Evolutionary conservation across 2,113 vertebrate species (phyloP).

Genomic region (Parus major): DNA sequence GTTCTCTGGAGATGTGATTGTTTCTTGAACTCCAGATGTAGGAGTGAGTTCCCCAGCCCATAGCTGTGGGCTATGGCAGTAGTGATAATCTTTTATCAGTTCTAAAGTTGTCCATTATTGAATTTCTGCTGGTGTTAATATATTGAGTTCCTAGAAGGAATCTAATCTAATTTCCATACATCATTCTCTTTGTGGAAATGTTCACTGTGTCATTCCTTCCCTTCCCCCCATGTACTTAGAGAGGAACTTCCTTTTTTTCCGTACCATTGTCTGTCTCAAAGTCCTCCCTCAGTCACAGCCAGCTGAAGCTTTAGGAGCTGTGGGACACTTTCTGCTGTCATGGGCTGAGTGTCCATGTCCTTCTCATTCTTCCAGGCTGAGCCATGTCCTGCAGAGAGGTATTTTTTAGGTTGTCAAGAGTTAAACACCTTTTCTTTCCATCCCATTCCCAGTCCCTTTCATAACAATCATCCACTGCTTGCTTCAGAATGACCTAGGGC

Average conservation of each 20-base stretch:
- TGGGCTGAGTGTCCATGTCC: not conserved
- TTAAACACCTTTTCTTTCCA: not conserved
- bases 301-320: not conserved
- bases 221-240: not conserved
- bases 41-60: not conserved
- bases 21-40: not conserved
- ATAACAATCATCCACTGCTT: not conserved
- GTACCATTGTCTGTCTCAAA: not conserved
- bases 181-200: conserved; percentile 5
- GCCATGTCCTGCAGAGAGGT: not conserved
- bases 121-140: not conserved
- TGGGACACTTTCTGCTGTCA: not conserved
- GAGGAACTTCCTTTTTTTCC: not conserved
- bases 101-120: conserved; percentile 6
- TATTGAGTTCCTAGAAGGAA: conserved; percentile 23
- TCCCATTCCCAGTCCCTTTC: not conserved
- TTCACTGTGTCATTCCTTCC: not conserved
- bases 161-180: conserved; percentile 20
- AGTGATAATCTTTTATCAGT: conserved; percentile 12
- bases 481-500: not conserved
- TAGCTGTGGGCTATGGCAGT: conserved; percentile 29
- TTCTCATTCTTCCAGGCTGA: not conserved
- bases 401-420: not conserved
- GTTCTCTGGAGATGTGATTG: not conserved
- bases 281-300: not conserved